Conservation (phyloP, 2,797 vertebrate genomes). For the Threskiornis aethiopicus region DNA sequence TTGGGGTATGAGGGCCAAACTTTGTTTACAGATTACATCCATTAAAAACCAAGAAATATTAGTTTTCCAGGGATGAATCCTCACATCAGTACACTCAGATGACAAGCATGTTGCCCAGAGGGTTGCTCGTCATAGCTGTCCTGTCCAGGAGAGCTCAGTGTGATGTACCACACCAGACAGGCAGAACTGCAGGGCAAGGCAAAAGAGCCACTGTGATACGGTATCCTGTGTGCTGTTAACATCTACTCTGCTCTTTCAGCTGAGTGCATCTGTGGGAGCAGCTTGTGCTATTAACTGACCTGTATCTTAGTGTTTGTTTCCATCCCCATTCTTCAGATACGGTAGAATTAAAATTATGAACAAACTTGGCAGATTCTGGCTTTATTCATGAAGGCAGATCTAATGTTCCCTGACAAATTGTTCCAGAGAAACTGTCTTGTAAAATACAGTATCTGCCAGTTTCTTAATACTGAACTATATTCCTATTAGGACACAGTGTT, state of each 20-base stretch:
- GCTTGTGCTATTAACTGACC: background rate
- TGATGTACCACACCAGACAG: background rate
- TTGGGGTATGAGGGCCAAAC: background rate
- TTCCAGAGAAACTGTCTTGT: conserved; percentile 26
- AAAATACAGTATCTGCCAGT: background rate
- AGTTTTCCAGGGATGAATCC: background rate
- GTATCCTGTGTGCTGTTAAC: background rate
- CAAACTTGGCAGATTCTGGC: background rate
- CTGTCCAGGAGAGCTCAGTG: background rate
- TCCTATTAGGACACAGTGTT: conserved; percentile 21
- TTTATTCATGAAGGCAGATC: background rate
- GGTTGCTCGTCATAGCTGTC: background rate
- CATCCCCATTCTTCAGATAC: background rate
- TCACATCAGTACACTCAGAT: rapidly evolving
- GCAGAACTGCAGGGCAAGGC: background rate
- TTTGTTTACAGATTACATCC: background rate
- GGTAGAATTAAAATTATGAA: background rate
- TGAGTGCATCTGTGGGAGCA: background rate
- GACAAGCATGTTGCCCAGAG: background rate
- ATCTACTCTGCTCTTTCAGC: background rate
- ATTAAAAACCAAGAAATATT: background rate
- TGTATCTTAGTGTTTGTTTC: background rate
- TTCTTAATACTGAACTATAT: background rate
- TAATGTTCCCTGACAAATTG: conserved; percentile 4
- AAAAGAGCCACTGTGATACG: background rate